Evolutionary conservation across 37 sponge, comb jelly and placozoan genomes (phyloP), one percentile per base, ranked within the genome.

Genomic region (Oscarella lobularis): DNA sequence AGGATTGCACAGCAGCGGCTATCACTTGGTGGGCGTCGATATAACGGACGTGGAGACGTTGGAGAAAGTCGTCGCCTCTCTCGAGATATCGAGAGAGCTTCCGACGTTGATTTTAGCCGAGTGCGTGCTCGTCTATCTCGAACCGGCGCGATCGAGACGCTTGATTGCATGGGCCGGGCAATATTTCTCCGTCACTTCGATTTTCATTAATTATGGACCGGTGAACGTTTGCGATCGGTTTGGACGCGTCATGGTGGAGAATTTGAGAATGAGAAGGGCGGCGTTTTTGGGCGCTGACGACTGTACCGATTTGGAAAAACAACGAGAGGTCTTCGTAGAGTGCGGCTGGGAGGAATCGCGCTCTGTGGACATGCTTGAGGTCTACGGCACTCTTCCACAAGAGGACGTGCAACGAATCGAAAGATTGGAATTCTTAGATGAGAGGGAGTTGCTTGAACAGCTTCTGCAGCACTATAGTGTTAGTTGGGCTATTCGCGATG

Each of bases 51-150:
- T 68, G 31, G 31, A 34, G 71, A 4, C 6, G 6, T 5, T 68
- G 6, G 71, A 4, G 29, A 29, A 29, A 35, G 6, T 68, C 35
- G 29, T 68, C 31, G 6, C 29, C 67, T n/a, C n/a, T n/a, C n/a
- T n/a, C n/a, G n/a, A n/a, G n/a, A n/a, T n/a, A n/a, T n/a, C n/a
- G n/a, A n/a, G n/a, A n/a, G 84, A 85, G 32, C 73, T 84, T 0
- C 92, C 92, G n/a, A 88, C 91, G 34, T 35, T 90, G 5, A 70
- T 87, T 76, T 29, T 90, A 33, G 74, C 94, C 30, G 94, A 93
- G 74, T 90, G 92, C 77, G 94, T 93, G 33, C 81, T 93, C 1
- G 85, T 85, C 33, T 93, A 93, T 66, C 72, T 93, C 78, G 85
- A 81, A 6, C 85, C 88, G 30, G 74, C 74, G 29, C 72, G 65